These are phyloP conservation scores for Sakesphorus luctuosus DNA, from an alignment of 2,113 vertebrate species.

Conservation along the genomic window DNA sequence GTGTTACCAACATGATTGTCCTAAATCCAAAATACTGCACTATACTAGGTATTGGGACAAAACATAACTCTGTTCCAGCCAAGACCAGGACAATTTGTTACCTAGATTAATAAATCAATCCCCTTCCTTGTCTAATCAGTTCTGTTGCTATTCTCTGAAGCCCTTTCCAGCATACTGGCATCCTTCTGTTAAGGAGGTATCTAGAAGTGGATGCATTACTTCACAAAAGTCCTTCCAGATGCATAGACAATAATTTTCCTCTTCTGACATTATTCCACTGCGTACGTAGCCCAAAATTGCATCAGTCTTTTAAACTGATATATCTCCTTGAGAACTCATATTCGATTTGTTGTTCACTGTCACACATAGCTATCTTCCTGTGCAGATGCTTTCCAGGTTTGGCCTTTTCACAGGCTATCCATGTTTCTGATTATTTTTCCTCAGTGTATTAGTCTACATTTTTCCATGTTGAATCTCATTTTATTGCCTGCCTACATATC, in stretches of 20 bases:
- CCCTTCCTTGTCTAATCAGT: neutral
- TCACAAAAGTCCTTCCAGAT: neutral
- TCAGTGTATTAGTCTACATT: slow-evolving; percentile 30
- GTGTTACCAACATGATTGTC: neutral
- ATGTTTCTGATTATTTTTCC: slow-evolving; percentile 45
- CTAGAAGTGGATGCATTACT: neutral
- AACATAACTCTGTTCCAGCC: neutral
- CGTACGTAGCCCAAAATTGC: neutral
- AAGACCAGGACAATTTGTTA: neutral
- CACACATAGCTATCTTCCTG: neutral
- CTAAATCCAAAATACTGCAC: neutral
- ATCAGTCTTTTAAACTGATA: neutral
- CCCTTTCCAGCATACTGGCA: neutral
- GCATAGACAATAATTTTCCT: neutral
- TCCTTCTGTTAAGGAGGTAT: neutral
- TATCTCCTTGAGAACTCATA: neutral
- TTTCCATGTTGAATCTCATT: slow-evolving; percentile 37
- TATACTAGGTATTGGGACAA: neutral
- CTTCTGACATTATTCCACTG: neutral
- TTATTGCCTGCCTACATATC: slow-evolving; percentile 47
- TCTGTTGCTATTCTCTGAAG: slow-evolving; percentile 12
- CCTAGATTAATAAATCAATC: neutral
- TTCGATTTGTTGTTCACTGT: slow-evolving; percentile 18
- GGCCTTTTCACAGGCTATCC: neutral
- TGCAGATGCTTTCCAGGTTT: slow-evolving; percentile 44